These are phyloP conservation scores for Bursaphelenchus mucronatus DNA, from an alignment of 1,140 invertebrate species.

Conservation along the genomic window DNA sequence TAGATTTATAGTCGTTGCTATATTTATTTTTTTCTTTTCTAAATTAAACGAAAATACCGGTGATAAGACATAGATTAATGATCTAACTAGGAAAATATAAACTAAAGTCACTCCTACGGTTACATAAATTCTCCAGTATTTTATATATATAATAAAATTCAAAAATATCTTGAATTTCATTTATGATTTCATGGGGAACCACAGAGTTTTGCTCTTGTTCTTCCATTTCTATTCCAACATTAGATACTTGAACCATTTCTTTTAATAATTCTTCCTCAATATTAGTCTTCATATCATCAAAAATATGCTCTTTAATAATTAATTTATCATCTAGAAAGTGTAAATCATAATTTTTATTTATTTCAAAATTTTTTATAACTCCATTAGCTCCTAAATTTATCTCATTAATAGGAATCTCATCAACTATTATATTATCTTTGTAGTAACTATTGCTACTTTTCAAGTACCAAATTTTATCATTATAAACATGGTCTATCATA, in stretches of 20 bases:
- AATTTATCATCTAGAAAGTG: conserved; percentile 34
- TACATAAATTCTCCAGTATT: conserved; percentile 42
- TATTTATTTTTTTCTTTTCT: conserved; percentile 25
- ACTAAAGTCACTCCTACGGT: conserved; percentile 35
- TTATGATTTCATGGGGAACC: conserved; percentile 33
- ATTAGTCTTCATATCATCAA: no score
- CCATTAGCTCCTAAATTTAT: conserved; percentile 5
- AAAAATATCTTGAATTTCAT: conserved; percentile 30
- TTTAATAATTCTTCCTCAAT: no score
- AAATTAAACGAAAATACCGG: conserved; percentile 26
- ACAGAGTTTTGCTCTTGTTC: no score
- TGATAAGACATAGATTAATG: conserved; percentile 30
- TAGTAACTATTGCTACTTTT: no score
- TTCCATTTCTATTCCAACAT: no score
- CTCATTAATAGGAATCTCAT: conserved; percentile 25
- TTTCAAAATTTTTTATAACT: conserved; percentile 24
- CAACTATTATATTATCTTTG: conserved; percentile 33
- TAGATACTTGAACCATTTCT: no score
- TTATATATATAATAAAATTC: conserved; percentile 31
- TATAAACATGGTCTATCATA: no score
- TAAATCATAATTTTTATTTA: conserved; percentile 27
- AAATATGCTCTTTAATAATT: no score
- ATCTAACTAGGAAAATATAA: conserved; percentile 31
- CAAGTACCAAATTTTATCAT: no score
- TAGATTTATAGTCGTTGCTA: background rate